Conservation (phyloP, 2,113 vertebrate genomes). For the Toxostoma redivivum region DNA sequence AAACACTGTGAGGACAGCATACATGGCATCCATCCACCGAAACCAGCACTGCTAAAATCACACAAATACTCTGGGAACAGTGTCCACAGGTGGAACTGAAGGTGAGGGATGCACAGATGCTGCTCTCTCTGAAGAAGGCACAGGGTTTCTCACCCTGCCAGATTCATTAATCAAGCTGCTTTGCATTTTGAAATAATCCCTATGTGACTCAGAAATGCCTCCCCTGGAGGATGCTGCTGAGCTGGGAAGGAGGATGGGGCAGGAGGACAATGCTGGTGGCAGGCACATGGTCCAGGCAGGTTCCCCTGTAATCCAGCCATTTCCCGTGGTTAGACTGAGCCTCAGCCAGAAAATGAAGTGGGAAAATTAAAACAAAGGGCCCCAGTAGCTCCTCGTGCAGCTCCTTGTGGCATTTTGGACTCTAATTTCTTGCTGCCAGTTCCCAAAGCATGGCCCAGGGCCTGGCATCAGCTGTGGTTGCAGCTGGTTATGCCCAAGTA, state of each 20-base stretch:
- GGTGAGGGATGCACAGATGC: neutral
- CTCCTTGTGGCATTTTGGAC: neutral
- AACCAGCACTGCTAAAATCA: neutral
- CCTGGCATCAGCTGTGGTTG: neutral
- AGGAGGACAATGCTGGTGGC: neutral
- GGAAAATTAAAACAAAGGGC: neutral
- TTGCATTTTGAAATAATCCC: neutral
- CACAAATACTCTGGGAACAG: accelerated
- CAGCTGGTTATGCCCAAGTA: neutral
- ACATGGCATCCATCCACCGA: accelerated
- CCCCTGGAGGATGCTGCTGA: neutral
- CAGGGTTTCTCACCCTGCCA: neutral
- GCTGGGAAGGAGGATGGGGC: neutral
- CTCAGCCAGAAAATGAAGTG: neutral
- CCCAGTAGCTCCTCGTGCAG: neutral
- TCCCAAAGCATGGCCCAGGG: neutral
- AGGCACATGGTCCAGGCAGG: neutral
- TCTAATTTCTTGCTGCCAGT: neutral
- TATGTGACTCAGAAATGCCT: neutral
- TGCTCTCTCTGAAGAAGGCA: neutral
- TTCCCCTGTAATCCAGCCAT: neutral
- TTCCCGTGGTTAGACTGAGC: neutral
- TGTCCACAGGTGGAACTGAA: neutral
- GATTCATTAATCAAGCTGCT: neutral
- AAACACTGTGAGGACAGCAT: neutral